Evolutionary conservation across 2,797 vertebrate species (phyloP).

Genomic region (Pangasius mekongensis): DNA sequence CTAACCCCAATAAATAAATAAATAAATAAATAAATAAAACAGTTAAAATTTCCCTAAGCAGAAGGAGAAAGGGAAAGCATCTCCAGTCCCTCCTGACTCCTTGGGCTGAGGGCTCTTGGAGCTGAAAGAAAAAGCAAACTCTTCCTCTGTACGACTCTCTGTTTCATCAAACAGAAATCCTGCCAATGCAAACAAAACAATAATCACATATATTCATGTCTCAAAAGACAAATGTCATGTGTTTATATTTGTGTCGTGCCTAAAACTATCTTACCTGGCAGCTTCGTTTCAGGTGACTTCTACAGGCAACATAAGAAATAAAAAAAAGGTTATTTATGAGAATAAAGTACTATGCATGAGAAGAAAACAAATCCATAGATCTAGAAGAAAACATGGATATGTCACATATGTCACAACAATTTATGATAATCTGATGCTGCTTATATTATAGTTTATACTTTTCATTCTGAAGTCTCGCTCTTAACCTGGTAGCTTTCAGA

Average conservation of each 20-base stretch:
- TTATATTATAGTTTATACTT: background rate
- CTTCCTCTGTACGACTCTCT: slow-evolving; percentile 65
- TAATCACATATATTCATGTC: background rate
- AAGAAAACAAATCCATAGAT: background rate
- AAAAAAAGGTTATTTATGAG: slow-evolving; percentile 1
- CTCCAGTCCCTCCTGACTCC: slow-evolving; percentile 47
- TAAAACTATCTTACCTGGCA: slow-evolving; percentile 63
- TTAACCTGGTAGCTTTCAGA: slow-evolving; percentile 13
- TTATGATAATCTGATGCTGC: background rate
- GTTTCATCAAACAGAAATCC: slow-evolving; percentile 74
- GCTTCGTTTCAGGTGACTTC: slow-evolving; percentile 69
- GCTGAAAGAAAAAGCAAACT: slow-evolving; percentile 74
- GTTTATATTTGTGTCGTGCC: background rate
- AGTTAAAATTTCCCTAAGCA: slow-evolving; percentile 66
- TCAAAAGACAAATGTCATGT: background rate
- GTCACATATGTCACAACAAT: too few species aligned
- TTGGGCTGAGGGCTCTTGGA: slow-evolving; percentile 60
- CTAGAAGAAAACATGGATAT: background rate
- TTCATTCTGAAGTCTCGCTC: background rate
- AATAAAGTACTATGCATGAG: background rate
- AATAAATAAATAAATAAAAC: background rate
- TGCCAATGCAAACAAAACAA: slow-evolving; percentile 45
- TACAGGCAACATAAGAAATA: slow-evolving; percentile 47
- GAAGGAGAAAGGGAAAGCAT: slow-evolving; percentile 76
- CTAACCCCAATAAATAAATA: background rate